Conservation (phyloP, 2,113 vertebrate genomes). For the Poeciliopsis retropinna region DNA sequence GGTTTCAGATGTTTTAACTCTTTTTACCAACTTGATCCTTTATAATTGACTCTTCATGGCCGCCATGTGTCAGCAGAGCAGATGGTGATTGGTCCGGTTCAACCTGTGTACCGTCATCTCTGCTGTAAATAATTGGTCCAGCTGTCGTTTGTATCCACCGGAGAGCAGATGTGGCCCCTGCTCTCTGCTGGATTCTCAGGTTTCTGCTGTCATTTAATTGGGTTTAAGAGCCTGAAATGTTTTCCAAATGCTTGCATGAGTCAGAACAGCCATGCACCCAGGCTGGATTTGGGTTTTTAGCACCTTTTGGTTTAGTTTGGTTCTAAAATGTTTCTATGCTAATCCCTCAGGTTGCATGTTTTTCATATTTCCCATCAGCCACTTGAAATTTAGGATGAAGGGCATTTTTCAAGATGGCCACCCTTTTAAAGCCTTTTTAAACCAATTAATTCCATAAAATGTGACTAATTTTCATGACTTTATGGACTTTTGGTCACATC, state of each 20-base stretch:
- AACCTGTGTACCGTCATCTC: conserved; percentile 3
- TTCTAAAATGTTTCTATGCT: too few relatives aligned
- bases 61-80: conserved; percentile 21
- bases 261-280: conserved; percentile 3
- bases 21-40: conserved; percentile 14
- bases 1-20: too few relatives aligned
- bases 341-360: too few relatives aligned
- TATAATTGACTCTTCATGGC: conserved; percentile 16
- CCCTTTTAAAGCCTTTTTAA: too few relatives aligned
- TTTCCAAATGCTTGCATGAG: conserved; percentile 48
- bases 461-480: too few relatives aligned
- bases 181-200: conserved; percentile 26
- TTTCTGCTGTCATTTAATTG: conserved; percentile 44
- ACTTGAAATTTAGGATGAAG: too few relatives aligned
- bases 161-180: conserved; percentile 50
- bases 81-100: conserved; percentile 24
- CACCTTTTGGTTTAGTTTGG: not conserved
- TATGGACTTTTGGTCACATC: too few relatives aligned
- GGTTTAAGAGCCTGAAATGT: conserved; percentile 51
- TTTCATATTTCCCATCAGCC: too few relatives aligned
- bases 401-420: too few relatives aligned
- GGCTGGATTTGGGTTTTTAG: not conserved
- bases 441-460: too few relatives aligned
- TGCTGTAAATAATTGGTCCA: conserved; percentile 15
- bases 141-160: conserved; percentile 12